These are phyloP conservation scores for Engraulis encrasicolus DNA, from an alignment of 2,113 vertebrate genomes.

Conservation along the genomic window DNA sequence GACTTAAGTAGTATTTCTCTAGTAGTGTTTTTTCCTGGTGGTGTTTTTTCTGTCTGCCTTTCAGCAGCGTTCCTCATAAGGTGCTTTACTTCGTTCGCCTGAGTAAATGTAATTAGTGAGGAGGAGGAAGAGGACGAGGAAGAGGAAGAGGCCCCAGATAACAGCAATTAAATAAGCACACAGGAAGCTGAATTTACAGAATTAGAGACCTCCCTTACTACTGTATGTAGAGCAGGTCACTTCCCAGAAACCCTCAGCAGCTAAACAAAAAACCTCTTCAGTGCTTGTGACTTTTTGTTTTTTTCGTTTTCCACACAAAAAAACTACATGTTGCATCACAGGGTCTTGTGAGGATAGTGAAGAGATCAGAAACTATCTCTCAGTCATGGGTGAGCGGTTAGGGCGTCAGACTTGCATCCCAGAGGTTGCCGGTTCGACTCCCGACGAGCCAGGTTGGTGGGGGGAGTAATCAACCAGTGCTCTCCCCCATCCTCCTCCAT, in stretches of 20 bases:
- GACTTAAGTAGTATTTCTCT: background rate
- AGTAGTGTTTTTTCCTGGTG: background rate
- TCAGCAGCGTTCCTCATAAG: slow-evolving; percentile 51
- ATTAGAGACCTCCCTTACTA: slow-evolving; percentile 47
- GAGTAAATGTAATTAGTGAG: slow-evolving; percentile 64
- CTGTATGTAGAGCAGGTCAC: no score
- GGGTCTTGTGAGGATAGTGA: background rate
- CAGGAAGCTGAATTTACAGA: slow-evolving; percentile 22
- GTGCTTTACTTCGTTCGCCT: slow-evolving; percentile 57
- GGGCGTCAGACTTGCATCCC: no score
- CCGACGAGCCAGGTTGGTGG: no score
- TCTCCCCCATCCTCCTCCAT: no score
- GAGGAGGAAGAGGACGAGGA: slow-evolving; percentile 58
- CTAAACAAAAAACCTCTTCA: background rate
- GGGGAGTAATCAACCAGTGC: no score
- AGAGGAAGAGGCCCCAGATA: slow-evolving; percentile 57
- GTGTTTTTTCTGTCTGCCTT: background rate
- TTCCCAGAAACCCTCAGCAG: background rate
- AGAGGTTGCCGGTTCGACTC: no score
- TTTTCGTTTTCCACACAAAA: background rate
- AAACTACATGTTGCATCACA: background rate
- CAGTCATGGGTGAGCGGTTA: no score
- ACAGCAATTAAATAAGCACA: slow-evolving; percentile 53
- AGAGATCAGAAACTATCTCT: no score
- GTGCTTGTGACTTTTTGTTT: no score